Conservation (phyloP, 2,888 invertebrate species). For the Hypsopygia costalis region DNA sequence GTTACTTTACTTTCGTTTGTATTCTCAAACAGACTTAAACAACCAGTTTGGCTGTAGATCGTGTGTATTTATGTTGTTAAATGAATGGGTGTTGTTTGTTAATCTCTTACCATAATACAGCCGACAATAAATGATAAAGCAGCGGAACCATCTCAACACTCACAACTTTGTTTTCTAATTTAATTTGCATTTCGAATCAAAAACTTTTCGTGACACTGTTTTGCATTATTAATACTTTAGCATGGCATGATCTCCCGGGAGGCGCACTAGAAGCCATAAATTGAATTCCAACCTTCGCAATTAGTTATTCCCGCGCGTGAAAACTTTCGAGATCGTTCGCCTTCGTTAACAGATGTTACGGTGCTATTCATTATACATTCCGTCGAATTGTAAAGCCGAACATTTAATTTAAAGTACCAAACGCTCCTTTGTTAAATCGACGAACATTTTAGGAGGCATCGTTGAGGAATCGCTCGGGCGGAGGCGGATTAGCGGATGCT, state of each 20-base stretch:
- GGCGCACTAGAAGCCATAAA: conserved; percentile 78
- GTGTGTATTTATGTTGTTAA: conserved; percentile 19
- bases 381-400: conserved; percentile 79
- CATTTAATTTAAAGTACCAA: conserved; percentile 78
- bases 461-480: conserved; percentile 51
- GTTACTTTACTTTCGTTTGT: background rate
- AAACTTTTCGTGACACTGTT: conserved; percentile 80
- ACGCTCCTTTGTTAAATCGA: conserved; percentile 72
- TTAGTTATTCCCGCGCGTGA: conserved; percentile 81
- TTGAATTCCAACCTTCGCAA: conserved; percentile 80
- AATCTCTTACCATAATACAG: conserved; percentile 52
- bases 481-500: conserved; percentile 55
- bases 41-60: conserved; percentile 1
- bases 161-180: conserved; percentile 76
- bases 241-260: conserved; percentile 74
- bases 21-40: too few relatives aligned
- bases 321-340: conserved; percentile 80
- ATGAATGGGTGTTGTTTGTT: conserved; percentile 47
- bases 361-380: conserved; percentile 81
- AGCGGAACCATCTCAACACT: conserved; percentile 55
- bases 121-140: conserved; percentile 56
- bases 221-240: conserved; percentile 80
- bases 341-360: conserved; percentile 81
- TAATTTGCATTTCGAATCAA: conserved; percentile 78
- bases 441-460: conserved; percentile 59